A percentile compares a stretch with the other conserved stretches of the same genome.
Conservation (phyloP, 2,113 vertebrate genomes). For the Emydocephalus ijimae region DNA sequence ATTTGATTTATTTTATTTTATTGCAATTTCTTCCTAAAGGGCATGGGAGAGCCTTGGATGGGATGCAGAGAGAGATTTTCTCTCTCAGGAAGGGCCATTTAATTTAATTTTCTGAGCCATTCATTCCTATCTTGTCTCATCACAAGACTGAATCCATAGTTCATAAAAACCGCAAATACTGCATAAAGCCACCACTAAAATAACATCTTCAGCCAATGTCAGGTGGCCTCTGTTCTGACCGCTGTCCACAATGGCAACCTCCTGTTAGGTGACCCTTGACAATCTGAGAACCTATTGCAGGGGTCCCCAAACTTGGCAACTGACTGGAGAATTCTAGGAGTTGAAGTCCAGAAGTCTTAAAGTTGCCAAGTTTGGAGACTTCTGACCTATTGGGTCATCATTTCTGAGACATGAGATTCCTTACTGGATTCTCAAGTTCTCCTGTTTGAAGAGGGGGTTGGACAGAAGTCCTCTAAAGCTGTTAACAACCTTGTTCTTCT, state of each 20-base stretch:
- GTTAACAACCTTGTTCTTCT: too few species aligned
- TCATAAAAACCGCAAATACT: neutral
- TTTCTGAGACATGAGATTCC: too few species aligned
- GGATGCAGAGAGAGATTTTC: neutral
- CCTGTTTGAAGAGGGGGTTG: too few species aligned
- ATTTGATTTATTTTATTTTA: neutral
- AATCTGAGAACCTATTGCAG: too few species aligned
- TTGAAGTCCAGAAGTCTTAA: too few species aligned
- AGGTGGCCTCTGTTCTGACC: neutral
- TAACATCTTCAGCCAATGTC: neutral
- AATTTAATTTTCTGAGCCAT: neutral
- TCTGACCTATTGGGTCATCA: too few species aligned
- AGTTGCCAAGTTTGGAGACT: too few species aligned
- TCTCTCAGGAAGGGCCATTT: neutral
- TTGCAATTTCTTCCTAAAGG: neutral
- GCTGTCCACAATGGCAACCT: neutral
- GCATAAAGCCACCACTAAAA: neutral
- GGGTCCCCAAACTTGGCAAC: too few species aligned
- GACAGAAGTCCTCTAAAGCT: too few species aligned
- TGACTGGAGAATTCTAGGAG: too few species aligned
- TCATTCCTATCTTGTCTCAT: neutral
- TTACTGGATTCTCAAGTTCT: too few species aligned
- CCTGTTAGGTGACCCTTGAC: neutral
- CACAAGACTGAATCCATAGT: neutral
- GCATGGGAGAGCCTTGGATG: neutral